Conservation (phyloP, 2,888 invertebrate species). For the Nycteola revayana region DNA sequence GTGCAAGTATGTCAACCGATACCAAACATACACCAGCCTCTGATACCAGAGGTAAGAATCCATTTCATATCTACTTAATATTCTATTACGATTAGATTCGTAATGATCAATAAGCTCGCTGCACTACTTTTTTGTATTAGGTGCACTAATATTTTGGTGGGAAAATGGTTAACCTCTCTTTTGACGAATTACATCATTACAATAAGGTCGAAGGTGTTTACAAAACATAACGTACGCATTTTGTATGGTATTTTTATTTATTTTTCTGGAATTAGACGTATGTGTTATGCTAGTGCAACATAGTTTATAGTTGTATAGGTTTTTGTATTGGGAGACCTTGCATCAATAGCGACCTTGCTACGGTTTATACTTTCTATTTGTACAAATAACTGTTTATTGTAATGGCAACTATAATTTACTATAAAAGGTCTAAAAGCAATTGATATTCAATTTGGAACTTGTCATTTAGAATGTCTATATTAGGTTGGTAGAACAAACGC, state of each 20-base stretch:
- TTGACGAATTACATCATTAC: conserved; percentile 66
- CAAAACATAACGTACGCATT: conserved; percentile 64
- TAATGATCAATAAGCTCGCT: conserved; percentile 12
- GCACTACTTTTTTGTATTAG: conserved; percentile 16
- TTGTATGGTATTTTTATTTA: conserved; percentile 20
- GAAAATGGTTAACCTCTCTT: conserved; percentile 73
- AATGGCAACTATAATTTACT: conserved; percentile 6
- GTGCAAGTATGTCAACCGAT: conserved; percentile 72
- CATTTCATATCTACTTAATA: conserved; percentile 30
- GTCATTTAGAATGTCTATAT: too few species aligned
- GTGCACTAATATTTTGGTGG: conserved; percentile 62
- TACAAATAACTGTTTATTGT: conserved; percentile 27
- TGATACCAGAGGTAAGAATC: conserved; percentile 66
- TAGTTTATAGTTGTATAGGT: conserved; percentile 12
- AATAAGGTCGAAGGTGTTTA: conserved; percentile 73
- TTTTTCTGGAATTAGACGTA: conserved; percentile 8
- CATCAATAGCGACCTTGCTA: conserved; percentile 57
- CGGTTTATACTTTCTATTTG: conserved; percentile 55
- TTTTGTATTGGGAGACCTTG: conserved; percentile 34
- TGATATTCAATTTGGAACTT: too few species aligned
- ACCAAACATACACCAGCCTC: conserved; percentile 52
- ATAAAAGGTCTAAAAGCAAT: conserved; percentile 5
- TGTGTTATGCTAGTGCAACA: conserved; percentile 3
- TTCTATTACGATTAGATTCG: conserved; percentile 16
- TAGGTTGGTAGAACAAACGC: too few species aligned